phyloP scores from a whole-genome alignment of 2,797 vertebrate species.

The Dallia pectoralis region DNA sequence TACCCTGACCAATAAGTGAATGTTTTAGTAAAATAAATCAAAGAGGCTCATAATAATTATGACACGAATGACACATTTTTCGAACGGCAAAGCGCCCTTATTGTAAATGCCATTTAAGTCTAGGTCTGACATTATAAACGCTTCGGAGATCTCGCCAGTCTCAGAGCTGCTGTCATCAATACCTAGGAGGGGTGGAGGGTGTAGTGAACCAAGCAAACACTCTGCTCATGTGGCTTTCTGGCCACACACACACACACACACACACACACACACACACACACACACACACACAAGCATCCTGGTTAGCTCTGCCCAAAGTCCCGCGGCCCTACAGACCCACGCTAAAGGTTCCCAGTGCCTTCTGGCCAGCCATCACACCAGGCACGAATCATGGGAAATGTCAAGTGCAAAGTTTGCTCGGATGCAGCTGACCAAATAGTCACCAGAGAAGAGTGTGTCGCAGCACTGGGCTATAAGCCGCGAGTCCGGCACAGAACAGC shows the following conservation, averaged over 20 bases:
- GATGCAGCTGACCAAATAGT: conserved; percentile 28
- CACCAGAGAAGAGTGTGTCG: conserved; percentile 15
- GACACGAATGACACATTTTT: neutral
- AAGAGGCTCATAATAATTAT: neutral
- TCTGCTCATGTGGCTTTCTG: conserved; percentile 36
- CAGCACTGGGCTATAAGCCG: conserved; percentile 7
- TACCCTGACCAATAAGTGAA: too few species aligned
- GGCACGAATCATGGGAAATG: conserved; percentile 75
- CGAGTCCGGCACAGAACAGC: conserved; percentile 23
- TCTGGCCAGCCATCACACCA: conserved; percentile 70
- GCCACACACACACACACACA: conserved; percentile 34
- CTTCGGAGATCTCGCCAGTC: neutral
- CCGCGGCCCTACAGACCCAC: conserved; percentile 27
- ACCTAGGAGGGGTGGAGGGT: neutral
- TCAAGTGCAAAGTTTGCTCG: conserved; percentile 70
- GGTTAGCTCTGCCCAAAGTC: conserved; percentile 39
- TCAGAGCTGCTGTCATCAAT: conserved; percentile 2
- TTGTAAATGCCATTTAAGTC: conserved; percentile 13
- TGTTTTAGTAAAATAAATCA: neutral
- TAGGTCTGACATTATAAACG: conserved; percentile 12
- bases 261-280: conserved; percentile 28
- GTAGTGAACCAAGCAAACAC: neutral
- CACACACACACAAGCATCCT: conserved; percentile 35
- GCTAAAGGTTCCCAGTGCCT: conserved; percentile 70
- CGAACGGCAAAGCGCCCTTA: neutral